Evolutionary conservation across 1,140 invertebrate species (phyloP), one percentile per base, ranked within the genome.

Genomic region (Macrostomum lignano): DNA sequence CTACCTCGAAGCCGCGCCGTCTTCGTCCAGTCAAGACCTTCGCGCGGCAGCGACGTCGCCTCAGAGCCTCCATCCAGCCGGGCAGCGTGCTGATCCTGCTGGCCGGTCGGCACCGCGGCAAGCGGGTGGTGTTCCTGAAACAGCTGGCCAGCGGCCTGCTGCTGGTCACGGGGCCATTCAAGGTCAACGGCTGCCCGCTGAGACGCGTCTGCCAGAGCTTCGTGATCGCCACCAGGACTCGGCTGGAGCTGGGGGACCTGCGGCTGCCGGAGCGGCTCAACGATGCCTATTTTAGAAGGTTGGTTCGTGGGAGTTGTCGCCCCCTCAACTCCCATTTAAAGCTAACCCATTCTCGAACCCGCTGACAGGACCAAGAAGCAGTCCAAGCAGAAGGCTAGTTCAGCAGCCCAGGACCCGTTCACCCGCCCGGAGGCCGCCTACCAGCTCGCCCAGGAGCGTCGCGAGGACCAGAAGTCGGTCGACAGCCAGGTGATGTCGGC

Each of bases 231-330:
- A 96, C 86, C 0, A 70, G 70, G 29, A 82, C 84, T 7, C 72
- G 70, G 47, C 47, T 98, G 25, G 72, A 93, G 46, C 58, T 98
- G 31, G 67, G 66, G 3, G 59, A 55, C 15, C 66, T 86, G 23
- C 70, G 77, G 43, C 44, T 96, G 7, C 81, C 82, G 1, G 68
- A 72, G 22, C 65, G 73, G 41, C 51, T 96, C 3, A 72, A 84
- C 49, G 88, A 98, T 49, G 63, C 67, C 23, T 96, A 94, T 58
- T 98, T 98, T 66, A n/a, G n/a, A n/a, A n/a, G n/a, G n/a, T n/a
- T n/a, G n/a, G n/a, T n/a, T n/a, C n/a, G n/a, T n/a, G n/a, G n/a
- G n/a, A n/a, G n/a, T n/a, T n/a, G n/a, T n/a, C n/a, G n/a, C n/a
- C n/a, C n/a, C n/a, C n/a, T n/a, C n/a, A n/a, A n/a, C n/a, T n/a